A percentile compares a stretch with the other conserved stretches of the same genome.
Evolutionary conservation across 2,888 invertebrate species (phyloP).

Genomic region (Epirrhoe alternata): DNA sequence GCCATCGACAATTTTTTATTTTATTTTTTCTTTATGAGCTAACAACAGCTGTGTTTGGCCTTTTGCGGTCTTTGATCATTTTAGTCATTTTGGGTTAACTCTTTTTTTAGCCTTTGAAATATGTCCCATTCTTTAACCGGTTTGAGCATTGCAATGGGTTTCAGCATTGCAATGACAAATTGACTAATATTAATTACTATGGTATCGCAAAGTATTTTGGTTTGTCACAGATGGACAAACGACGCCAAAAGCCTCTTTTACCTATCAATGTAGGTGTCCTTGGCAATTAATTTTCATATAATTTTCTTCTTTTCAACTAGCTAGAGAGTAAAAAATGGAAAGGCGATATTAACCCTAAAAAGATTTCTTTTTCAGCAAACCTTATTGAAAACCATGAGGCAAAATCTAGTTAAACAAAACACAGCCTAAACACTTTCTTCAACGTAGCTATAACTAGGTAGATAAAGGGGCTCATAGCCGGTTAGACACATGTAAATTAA

Average conservation of each 20-base stretch:
- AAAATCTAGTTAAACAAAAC: not conserved
- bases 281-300: no score
- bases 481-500: slow-evolving; percentile 64
- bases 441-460: not conserved
- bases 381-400: no score
- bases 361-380: no score
- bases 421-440: not conserved
- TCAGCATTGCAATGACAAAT: no score
- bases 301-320: no score
- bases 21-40: slow-evolving; percentile 40
- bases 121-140: not conserved
- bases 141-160: not conserved
- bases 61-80: slow-evolving; percentile 35
- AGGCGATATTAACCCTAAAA: no score
- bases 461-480: slow-evolving; percentile 25
- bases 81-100: slow-evolving; percentile 25
- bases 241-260: no score
- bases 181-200: no score
- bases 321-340: no score
- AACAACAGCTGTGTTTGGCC: slow-evolving; percentile 39
- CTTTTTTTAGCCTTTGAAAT: not conserved
- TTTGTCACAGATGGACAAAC: no score
- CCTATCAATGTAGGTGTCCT: no score
- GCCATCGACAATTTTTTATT: slow-evolving; percentile 47
- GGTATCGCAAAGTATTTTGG: no score